Base-by-base conservation (phyloP, 2,113 vertebrate genomes). In the Albula goreensis region DNA sequence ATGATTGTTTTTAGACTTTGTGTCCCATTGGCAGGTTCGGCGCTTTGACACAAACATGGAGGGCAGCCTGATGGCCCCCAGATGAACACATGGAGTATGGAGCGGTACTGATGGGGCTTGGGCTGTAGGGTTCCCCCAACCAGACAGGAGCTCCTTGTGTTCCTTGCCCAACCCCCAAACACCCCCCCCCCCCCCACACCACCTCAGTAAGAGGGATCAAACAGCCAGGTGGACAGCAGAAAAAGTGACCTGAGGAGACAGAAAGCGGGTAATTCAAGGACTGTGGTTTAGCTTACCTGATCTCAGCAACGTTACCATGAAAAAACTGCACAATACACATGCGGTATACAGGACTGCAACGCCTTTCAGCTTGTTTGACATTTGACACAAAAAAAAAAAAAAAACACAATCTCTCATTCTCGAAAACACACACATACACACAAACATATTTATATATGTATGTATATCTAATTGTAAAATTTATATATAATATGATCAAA, bases 131-230 rank as follows among this genome's bases (percentile, higher is more conserved):
- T 78, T 31, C 77, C 86, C 78, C 12, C 63, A 57, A n/a, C 48
- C 66, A 89, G 79, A 91, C 89, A 91, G 89, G 90, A 82, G 82
- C 84, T 86, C 85, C 89, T 91, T 90, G 90, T 91, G 84, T 85
- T 90, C 86, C 89, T 89, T 88, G 81, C 86, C 51, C 8, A 41
- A 1, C 31, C 31, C 31, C 31, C 31, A 19, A 19, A 66, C 17
- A 19, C 15, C 60, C 60, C 60, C 17, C 60, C 2, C 60, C 60
- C 57, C 57, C 41, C 63, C 3, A 17, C 22, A 22, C 4, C 70
- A 22, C 4, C 51, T 5, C 63, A 52, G 78, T 84, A 70, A 70
- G 31, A 70, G 63, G 57, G 81, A 78, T 81, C 84, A 81, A 84
- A 84, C 88, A 87, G 50, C 80, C 79, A 17, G 60, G 57, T 60